phyloP scores from a whole-genome alignment of 2,797 vertebrate genomes.

The Macropodus opercularis region DNA sequence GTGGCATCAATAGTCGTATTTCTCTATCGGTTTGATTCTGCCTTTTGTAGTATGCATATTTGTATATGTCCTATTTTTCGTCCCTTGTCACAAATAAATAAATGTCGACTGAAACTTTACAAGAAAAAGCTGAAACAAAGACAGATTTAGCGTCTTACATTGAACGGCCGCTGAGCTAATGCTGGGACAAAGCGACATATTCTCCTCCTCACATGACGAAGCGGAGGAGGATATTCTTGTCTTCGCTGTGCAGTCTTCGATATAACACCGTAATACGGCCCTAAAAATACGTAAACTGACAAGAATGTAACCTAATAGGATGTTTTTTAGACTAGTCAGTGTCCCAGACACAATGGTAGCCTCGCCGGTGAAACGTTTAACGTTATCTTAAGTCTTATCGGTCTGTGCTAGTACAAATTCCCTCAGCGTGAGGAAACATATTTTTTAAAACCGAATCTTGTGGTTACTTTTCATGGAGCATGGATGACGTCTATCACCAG shows the following conservation, averaged over 20 bases:
- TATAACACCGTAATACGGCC: neutral
- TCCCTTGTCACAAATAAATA: neutral
- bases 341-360: slow-evolving; percentile 6
- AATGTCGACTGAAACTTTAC: neutral
- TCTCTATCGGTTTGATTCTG: neutral
- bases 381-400: slow-evolving; percentile 17
- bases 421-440: neutral
- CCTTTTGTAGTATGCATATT: fast-evolving
- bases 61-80: fast-evolving
- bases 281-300: neutral
- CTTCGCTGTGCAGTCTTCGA: neutral
- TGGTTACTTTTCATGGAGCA: neutral
- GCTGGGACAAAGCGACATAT: slow-evolving; percentile 53
- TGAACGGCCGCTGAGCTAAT: slow-evolving; percentile 60
- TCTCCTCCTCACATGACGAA: slow-evolving; percentile 55
- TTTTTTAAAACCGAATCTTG: neutral
- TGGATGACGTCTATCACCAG: neutral
- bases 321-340: neutral
- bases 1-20: neutral
- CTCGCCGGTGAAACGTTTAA: neutral
- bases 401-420: no score
- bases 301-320: neutral
- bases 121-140: slow-evolving; percentile 17
- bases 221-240: slow-evolving; percentile 28
- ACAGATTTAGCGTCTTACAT: slow-evolving; percentile 65